Evolutionary conservation across 2,113 vertebrate genomes (phyloP).

Genomic region (Barbus barbus): DNA sequence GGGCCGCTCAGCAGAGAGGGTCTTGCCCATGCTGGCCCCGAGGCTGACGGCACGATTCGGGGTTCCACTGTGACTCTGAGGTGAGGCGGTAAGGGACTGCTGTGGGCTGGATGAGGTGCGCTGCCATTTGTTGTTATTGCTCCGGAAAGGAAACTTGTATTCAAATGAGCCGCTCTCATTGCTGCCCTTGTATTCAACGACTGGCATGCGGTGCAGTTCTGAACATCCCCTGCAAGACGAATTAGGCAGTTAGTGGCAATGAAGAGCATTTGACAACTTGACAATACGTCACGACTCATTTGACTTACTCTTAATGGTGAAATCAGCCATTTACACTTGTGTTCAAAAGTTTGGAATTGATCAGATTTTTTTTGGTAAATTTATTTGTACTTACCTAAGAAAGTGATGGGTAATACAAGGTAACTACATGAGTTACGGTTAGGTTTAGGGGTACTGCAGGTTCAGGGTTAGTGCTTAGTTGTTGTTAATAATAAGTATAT

Average conservation of each 20-base stretch:
- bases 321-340: not conserved
- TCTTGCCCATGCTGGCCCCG: slow-evolving; percentile 86
- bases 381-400: too few species aligned
- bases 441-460: too few species aligned
- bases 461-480: too few species aligned
- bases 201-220: slow-evolving; percentile 90
- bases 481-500: too few species aligned
- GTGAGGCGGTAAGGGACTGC: slow-evolving; percentile 85
- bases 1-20: slow-evolving; percentile 80
- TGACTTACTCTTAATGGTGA: not conserved
- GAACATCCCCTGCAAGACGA: slow-evolving; percentile 84
- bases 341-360: not conserved
- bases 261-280: not conserved
- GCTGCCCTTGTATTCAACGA: slow-evolving; percentile 91
- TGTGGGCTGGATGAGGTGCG: slow-evolving; percentile 87
- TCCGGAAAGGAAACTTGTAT: slow-evolving; percentile 97
- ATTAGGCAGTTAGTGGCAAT: not conserved
- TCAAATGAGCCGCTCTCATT: slow-evolving; percentile 90
- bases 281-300: too few species aligned
- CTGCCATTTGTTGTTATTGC: slow-evolving; percentile 97
- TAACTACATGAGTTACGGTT: too few species aligned
- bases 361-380: not conserved
- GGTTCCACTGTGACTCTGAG: slow-evolving; percentile 72
- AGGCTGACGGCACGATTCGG: slow-evolving; percentile 79
- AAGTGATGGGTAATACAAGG: too few species aligned